Evolutionary conservation across 2,797 vertebrate genomes (phyloP).

Genomic region (Ataeniobius toweri): DNA sequence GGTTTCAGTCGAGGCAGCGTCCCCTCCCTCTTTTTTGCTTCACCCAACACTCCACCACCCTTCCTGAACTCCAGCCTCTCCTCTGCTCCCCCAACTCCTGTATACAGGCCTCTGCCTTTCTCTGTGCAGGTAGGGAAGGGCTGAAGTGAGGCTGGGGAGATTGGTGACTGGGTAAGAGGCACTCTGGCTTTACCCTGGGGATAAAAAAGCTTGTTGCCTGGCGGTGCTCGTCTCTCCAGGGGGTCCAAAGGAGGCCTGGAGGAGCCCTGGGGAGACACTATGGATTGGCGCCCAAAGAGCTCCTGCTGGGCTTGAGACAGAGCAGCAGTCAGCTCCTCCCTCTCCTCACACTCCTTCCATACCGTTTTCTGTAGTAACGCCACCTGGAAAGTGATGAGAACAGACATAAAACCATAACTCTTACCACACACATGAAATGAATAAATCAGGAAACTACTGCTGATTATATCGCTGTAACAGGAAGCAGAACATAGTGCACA

Average conservation of each 20-base stretch:
- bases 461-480: background rate
- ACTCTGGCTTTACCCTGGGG: conserved; percentile 35
- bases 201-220: conserved; percentile 15
- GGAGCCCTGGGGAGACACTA: conserved; percentile 32
- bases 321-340: conserved; percentile 87
- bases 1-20: conserved; percentile 61
- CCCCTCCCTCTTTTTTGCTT: conserved; percentile 35
- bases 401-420: background rate
- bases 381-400: conserved; percentile 72
- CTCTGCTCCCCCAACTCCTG: conserved; percentile 19
- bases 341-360: conserved; percentile 89
- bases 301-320: conserved; percentile 83
- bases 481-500: background rate
- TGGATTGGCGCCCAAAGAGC: conserved; percentile 73
- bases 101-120: conserved; percentile 22
- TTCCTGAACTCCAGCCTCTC: conserved; percentile 33
- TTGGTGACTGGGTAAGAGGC: conserved; percentile 45
- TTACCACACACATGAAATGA: background rate
- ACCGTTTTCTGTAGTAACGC: conserved; percentile 88
- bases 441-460: background rate
- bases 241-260: conserved; percentile 41
- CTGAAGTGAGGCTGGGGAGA: conserved; percentile 58
- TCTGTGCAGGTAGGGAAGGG: conserved; percentile 39
- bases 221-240: conserved; percentile 7
- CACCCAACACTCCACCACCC: conserved; percentile 10